Evolutionary conservation across 2,797 vertebrate species (phyloP).

Genomic region (Neostethus bicornis): DNA sequence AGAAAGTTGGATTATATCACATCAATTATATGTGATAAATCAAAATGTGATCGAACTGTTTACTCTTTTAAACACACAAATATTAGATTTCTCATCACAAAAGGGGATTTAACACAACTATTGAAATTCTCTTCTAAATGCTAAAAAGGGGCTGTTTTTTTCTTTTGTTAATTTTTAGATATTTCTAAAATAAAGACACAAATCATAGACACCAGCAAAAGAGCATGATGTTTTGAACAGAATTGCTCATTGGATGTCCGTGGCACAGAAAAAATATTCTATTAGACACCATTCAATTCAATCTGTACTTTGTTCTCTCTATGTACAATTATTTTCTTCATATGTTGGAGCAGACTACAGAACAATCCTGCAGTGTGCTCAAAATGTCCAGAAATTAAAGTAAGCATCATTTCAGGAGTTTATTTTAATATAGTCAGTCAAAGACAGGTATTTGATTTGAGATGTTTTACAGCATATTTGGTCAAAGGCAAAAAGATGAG

Average conservation of each 20-base stretch:
- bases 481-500: constrained; percentile 28
- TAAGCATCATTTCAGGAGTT: constrained; percentile 35
- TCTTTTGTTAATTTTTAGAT: not conserved
- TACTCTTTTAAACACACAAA: not conserved
- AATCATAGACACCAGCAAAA: not conserved
- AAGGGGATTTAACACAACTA: not conserved
- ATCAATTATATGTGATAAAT: constrained; percentile 3
- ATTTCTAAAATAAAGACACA: not conserved
- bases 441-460: constrained; percentile 42
- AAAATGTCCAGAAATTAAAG: constrained; percentile 41
- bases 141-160: no score
- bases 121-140: not conserved
- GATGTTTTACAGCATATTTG: constrained; percentile 40
- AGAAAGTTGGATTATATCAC: not conserved
- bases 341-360: constrained; percentile 36
- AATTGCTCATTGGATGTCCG: constrained; percentile 18
- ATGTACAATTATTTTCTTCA: constrained; percentile 40
- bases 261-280: constrained; percentile 42
- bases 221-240: not conserved
- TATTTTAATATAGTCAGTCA: no score
- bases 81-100: not conserved
- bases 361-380: constrained; percentile 33
- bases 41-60: not conserved
- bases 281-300: constrained; percentile 43
- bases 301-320: constrained; percentile 21